A percentile compares a stretch with the other conserved stretches of the same genome.
Evolutionary conservation across 2,797 vertebrate species (phyloP).

Genomic region (Phrynocephalus guinanensis): DNA sequence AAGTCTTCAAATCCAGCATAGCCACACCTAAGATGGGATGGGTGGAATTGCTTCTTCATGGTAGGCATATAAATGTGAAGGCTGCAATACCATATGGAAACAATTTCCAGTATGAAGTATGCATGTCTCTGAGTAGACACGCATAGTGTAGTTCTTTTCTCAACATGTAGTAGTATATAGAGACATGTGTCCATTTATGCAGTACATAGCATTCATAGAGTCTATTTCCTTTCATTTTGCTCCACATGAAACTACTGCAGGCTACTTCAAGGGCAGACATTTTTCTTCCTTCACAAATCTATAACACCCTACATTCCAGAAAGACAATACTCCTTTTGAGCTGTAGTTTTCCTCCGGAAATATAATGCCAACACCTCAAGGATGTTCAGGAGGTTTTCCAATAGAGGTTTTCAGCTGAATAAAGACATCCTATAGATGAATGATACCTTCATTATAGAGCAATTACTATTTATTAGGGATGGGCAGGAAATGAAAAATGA

Average conservation of each 20-base stretch:
- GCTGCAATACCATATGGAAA: no score
- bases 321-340: background rate
- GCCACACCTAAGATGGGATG: background rate
- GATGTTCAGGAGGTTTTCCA: background rate
- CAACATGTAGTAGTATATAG: background rate
- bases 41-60: no score
- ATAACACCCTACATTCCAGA: background rate
- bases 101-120: background rate
- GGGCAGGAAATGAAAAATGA: no score
- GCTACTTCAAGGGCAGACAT: no score
- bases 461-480: background rate
- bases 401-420: background rate
- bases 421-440: background rate
- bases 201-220: background rate
- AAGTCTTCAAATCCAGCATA: background rate
- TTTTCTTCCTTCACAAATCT: background rate
- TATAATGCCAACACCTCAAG: background rate
- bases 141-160: background rate
- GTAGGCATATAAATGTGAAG: no score
- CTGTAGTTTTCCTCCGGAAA: slow-evolving; percentile 2
- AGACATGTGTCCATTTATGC: background rate
- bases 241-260: background rate
- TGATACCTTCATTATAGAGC: slow-evolving; percentile 18
- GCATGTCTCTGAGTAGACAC: background rate
- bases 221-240: background rate